These are phyloP conservation scores for Ceratoteleas bidentatus DNA, from an alignment of 1,140 invertebrate genomes.

Conservation along the genomic window DNA sequence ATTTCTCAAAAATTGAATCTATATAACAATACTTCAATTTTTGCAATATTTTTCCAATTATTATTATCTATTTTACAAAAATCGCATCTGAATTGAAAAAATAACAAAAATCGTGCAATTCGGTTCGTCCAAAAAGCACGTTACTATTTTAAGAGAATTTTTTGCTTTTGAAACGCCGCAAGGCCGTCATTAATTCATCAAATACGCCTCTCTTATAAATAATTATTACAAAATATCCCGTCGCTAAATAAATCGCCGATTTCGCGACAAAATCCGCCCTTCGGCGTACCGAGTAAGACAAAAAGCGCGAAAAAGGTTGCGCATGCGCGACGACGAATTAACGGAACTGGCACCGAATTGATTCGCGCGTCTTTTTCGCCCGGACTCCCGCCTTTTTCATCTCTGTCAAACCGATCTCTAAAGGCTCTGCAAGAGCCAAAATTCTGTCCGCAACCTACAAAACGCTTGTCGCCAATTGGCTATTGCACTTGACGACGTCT, in stretches of 20 bases:
- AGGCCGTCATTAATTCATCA: not conserved
- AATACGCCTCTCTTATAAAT: not conserved
- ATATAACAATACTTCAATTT: too few species aligned
- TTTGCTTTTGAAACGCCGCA: not conserved
- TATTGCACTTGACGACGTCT: slow-evolving; percentile 51
- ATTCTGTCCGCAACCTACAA: slow-evolving; percentile 55
- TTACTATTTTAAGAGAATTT: not conserved
- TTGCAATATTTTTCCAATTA: too few species aligned
- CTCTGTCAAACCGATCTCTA: slow-evolving; percentile 38
- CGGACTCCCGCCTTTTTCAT: not conserved
- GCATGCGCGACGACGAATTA: not conserved
- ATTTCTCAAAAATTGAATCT: too few species aligned
- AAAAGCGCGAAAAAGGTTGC: not conserved
- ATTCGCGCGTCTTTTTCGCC: slow-evolving; percentile 5
- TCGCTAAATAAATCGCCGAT: not conserved
- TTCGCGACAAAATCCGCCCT: not conserved
- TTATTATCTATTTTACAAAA: too few species aligned
- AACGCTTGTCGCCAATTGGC: slow-evolving; percentile 58
- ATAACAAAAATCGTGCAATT: too few species aligned
- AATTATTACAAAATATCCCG: not conserved
- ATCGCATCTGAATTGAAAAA: too few species aligned
- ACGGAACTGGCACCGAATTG: not conserved
- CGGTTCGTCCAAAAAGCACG: too few species aligned
- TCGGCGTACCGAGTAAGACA: not conserved
- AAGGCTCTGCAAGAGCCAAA: slow-evolving; percentile 52